Base-by-base conservation (phyloP, 2,888 invertebrate genomes). In the Ethmia dodecea region DNA sequence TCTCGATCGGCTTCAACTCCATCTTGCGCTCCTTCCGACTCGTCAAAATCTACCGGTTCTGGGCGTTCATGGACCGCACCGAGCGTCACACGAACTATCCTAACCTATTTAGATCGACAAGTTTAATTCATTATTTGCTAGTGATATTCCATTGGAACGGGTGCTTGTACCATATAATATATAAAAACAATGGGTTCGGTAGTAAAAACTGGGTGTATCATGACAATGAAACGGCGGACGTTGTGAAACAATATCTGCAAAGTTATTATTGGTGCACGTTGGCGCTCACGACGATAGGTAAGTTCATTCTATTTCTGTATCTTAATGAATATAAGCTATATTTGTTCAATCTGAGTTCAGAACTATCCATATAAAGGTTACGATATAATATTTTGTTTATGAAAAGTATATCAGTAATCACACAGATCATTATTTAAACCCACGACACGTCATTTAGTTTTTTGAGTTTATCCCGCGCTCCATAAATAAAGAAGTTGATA, bases 71-170 rank as follows among this genome's bases (percentile, higher is more conserved):
- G 93, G 98, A 99, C 87, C 91, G 98, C 56, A 98, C 98, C 38
- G 99, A 99, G 83, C 91, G 98, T 47, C 98, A 99, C 76, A 98
- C 98, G 59, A 99, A 98, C 89, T 99, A 98, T 88, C 98, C 98
- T 50, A 99, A 99, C 88, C 90, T 98, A 66, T 97, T 97, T 89
- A 92, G 94, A 70, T 95, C 95, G 61, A 93, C 94, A 62, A 94
- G 95, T 81, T 90, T 96, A 78, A 94, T 96, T 84, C 97, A 98
- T 89, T 97, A 97, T 89, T 91, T 98, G 71, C 89, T 98, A 87
- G 97, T 97, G 87, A 96, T 98, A 86, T 98, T 98, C 88, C 99
- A 99, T 90, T 99, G 98, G 98, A 99, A 99, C 87, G 98, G 98
- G 71, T 99, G 98, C 88, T 90, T 99, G 81, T 98, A 97, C 89